Percentiles rank a stretch among this genome's conserved stretches.
phyloP scores from a whole-genome alignment of 1,140 invertebrate genomes.

The Hycleus cichorii region DNA sequence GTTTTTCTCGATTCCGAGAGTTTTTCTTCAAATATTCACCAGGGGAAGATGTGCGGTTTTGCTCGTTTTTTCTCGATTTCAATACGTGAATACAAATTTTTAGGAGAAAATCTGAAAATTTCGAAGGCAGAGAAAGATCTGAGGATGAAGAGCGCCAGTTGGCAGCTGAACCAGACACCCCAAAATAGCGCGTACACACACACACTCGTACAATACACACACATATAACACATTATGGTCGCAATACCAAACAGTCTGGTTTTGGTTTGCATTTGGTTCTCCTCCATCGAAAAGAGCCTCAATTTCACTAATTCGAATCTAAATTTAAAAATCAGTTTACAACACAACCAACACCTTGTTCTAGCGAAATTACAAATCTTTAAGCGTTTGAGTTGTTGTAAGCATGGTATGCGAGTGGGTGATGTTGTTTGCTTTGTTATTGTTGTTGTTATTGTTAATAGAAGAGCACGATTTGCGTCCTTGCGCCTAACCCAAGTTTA shows the following conservation, averaged over 20 bases:
- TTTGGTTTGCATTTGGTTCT: background rate
- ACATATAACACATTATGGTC: conserved; percentile 27
- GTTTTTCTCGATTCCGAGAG: no score
- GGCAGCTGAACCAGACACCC: conserved; percentile 36
- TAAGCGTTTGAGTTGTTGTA: background rate
- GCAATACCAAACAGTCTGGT: conserved; percentile 39
- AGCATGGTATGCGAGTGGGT: conserved; percentile 1
- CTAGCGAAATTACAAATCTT: no score
- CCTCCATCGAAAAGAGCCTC: no score
- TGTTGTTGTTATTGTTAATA: no score
- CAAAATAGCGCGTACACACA: conserved; percentile 28
- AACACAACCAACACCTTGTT: background rate
- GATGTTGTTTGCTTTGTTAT: background rate
- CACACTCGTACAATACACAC: no score
- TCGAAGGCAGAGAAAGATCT: no score
- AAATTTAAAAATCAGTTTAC: background rate
- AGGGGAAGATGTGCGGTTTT: no score
- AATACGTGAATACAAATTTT: no score
- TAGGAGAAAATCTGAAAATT: no score
- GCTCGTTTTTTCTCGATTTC: no score
- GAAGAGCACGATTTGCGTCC: conserved; percentile 6
- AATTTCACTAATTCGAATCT: no score
- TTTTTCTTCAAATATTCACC: no score
- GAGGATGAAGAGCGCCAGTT: conserved; percentile 29
- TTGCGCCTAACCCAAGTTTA: conserved; percentile 12